Evolutionary conservation across 2,113 vertebrate genomes (phyloP), one percentile per base, ranked within the genome.

Genomic region (Ochotona princeps): DNA sequence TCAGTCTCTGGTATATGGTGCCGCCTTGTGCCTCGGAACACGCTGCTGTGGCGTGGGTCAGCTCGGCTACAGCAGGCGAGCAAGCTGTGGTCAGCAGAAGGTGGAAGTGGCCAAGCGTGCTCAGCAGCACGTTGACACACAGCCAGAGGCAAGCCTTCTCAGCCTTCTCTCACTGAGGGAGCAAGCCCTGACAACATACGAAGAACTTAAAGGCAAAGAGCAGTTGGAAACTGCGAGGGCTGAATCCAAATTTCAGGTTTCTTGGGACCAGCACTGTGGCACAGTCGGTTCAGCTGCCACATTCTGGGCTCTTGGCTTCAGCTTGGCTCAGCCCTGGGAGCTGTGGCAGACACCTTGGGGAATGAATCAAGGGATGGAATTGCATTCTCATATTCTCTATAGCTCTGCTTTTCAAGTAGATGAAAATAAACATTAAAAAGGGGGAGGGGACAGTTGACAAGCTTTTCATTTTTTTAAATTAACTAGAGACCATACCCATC

Each of bases 81-180:
- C 30, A 26, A 32, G 32, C 11, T 0, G 25, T 18, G 8, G 25
- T 66, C 23, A 9, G 28, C 7, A 44, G 28, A 28, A 35, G 7
- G 51, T 6, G 18, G 7, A 18, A 23, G 76, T 21, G 5, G 13
- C 76, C 11, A 5, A 15, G 5, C 3, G 25, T 15, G 28, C 65
- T 80, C 15, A 25, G 8, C 57, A 21, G n/a, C 35, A 0, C 0
- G 8, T 5, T 8, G 25, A 8, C 26, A 60, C 30, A n/a, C 3
- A 0, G 11, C 2, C 18, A 0, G 13, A 49, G 60, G 47, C 32
- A 5, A n/a, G n/a, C n/a, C n/a, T n/a, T n/a, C n/a, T n/a, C n/a
- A 15, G 15, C 5, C 4, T 32, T 25, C 8, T 32, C 13, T 87
- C 51, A 18, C 1, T 0, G 3, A 23, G 61, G 63, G 54, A 63